phyloP scores from a whole-genome alignment of 2,888 invertebrate genomes.

The Bedellia somnulentella region DNA sequence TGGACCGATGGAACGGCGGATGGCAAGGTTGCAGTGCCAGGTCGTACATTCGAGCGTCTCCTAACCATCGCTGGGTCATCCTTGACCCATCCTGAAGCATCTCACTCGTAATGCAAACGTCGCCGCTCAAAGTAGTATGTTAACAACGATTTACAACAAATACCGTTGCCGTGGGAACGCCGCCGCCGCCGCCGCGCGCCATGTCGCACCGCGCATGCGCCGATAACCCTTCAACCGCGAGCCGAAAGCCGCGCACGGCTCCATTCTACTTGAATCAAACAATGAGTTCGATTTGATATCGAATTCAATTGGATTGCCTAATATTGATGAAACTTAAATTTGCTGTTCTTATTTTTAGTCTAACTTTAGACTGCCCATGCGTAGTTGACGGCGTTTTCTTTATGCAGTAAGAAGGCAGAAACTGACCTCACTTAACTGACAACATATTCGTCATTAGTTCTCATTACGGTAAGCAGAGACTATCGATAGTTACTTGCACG shows the following conservation, averaged over 20 bases:
- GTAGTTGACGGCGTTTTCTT: no score
- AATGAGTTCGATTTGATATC: slow-evolving; percentile 45
- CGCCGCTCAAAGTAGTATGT: slow-evolving; percentile 27
- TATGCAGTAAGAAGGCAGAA: no score
- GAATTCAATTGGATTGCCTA: slow-evolving; percentile 47
- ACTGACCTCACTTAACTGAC: no score
- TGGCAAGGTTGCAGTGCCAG: slow-evolving; percentile 49
- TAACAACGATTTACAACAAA: slow-evolving; percentile 60
- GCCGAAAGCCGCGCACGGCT: no score
- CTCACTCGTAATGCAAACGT: slow-evolving; percentile 51
- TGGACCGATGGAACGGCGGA: no score
- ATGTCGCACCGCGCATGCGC: slow-evolving; percentile 19
- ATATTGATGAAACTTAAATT: no score
- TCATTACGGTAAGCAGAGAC: no score
- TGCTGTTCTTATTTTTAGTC: no score
- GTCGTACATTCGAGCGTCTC: slow-evolving; percentile 41
- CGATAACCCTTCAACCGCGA: slow-evolving; percentile 37
- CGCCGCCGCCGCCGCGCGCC: no score
- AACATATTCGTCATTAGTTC: no score
- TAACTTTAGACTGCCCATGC: no score
- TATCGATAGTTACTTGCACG: no score
- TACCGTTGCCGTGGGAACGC: slow-evolving; percentile 55
- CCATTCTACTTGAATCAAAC: slow-evolving; percentile 39
- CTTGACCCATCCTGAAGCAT: slow-evolving; percentile 61
- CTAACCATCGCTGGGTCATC: slow-evolving; percentile 50